Percentiles rank a stretch among this genome's conserved stretches.
phyloP scores from a whole-genome alignment of 2,888 invertebrate genomes.

The Epinotia ramella region DNA sequence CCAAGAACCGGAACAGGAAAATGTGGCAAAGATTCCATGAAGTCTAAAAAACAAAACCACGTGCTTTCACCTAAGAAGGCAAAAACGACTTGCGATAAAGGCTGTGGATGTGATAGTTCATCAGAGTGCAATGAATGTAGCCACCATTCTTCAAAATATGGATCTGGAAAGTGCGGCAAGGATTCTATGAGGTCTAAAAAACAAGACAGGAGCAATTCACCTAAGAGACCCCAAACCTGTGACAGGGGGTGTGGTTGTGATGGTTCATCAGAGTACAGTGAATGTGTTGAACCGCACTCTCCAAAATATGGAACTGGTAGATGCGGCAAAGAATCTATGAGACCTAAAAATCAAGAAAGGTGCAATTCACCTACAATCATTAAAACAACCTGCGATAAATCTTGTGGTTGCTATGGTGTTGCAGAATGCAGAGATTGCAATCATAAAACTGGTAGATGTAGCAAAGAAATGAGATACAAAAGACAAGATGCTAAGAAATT shows the following conservation, averaged over 20 bases:
- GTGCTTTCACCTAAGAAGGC: neutral
- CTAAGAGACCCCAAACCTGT: neutral
- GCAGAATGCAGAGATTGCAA: conserved; percentile 12
- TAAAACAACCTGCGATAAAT: conserved; percentile 1
- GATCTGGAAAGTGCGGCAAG: neutral
- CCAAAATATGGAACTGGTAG: neutral
- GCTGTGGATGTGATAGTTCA: conserved; percentile 22
- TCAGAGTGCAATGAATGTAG: conserved; percentile 16
- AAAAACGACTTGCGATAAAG: conserved; percentile 7
- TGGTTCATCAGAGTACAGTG: neutral
- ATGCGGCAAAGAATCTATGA: neutral
- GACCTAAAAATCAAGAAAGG: neutral
- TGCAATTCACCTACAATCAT: conserved; percentile 8
- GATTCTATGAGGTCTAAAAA: neutral
- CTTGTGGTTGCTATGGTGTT: conserved; percentile 20
- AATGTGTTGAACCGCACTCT: neutral
- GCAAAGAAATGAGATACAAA: conserved; percentile 7
- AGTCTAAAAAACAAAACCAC: neutral
- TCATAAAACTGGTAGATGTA: conserved; percentile 11
- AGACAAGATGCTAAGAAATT: conserved; percentile 46
- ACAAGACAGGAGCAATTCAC: conserved; percentile 12
- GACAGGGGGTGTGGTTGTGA: conserved; percentile 15
- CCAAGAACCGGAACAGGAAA: neutral
- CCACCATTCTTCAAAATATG: neutral
- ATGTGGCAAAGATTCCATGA: neutral